Evolutionary conservation across 2,113 vertebrate genomes (phyloP), one percentile per base, ranked within the genome.

Genomic region (Daboia siamensis): DNA sequence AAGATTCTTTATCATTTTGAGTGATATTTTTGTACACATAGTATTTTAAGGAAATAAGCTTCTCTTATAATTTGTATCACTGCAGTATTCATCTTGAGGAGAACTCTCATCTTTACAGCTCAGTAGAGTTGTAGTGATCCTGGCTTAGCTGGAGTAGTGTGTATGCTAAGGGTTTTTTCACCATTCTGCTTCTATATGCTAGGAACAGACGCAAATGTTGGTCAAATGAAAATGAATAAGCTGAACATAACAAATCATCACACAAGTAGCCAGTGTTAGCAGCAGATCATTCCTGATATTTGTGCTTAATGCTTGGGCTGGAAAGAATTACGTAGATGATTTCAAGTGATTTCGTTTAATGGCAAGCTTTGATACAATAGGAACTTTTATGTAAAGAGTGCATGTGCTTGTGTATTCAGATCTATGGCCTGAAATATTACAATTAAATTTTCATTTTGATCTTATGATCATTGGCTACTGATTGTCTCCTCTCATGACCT

Each of bases 391-490:
- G n/a, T 39, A 3, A 80, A 80, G 87, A 3, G 10, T 26, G n/a
- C 48, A 15, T 24, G 4, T 64, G 26, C 3, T 21, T 26, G 69
- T 9, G 64, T 54, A 52, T 54, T 54, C 51, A 61, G 39, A 89
- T 11, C 2, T 55, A 7, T 74, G 55, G 23, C 26, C 20, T 44
- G 33, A 90, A 84, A 90, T 90, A 23, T 24, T 56, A 46, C 33
- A 84, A 12, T 85, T 33, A 52, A 26, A 48, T 24, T 17, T 88
- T 87, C 15, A 87, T 29, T 54, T 12, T 46, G 55, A 26, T 89
- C 21, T 59, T 9, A 20, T 90, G 94, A 93, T 95, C 95, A 96
- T 91, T 94, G 94, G 90, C 91, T 93, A 55, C 95, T 95, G 87
- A 12, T 61, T 90, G 26, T 51, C 59, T 88, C 54, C 21, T 64